Conservation (phyloP, 2,888 invertebrate genomes). For the Polyommatus iphigenia region DNA sequence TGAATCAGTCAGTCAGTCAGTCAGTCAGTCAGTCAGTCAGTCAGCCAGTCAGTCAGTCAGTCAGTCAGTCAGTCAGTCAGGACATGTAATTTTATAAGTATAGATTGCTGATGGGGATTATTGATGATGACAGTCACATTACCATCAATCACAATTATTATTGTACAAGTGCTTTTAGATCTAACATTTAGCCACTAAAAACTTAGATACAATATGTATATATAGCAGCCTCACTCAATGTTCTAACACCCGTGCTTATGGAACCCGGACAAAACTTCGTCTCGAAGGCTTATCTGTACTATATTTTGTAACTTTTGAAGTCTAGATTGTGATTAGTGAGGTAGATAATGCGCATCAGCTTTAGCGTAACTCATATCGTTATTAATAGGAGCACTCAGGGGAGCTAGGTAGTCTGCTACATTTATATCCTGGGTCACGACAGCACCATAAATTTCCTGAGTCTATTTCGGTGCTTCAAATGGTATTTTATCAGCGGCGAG, state of each 20-base stretch:
- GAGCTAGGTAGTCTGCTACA: slow-evolving; percentile 1
- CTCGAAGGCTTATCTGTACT: not conserved
- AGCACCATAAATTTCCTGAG: slow-evolving; percentile 10
- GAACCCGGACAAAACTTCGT: not conserved
- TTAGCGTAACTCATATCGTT: not conserved
- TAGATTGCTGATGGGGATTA: not conserved
- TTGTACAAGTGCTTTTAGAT: slow-evolving; percentile 5
- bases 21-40: too few species aligned
- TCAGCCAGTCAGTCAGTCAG: too few species aligned
- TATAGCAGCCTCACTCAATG: not conserved
- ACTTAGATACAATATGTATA: not conserved
- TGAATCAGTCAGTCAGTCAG: too few species aligned
- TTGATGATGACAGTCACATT: slow-evolving; percentile 19
- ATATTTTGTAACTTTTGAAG: not conserved
- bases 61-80: too few species aligned
- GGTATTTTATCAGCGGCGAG: slow-evolving; percentile 9
- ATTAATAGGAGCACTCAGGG: not conserved
- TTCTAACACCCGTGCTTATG: not conserved
- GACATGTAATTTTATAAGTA: too few species aligned
- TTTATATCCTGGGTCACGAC: slow-evolving; percentile 9
- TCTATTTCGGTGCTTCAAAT: slow-evolving; percentile 25
- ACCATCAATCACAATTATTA: slow-evolving; percentile 19
- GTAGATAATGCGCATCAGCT: not conserved
- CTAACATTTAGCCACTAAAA: not conserved
- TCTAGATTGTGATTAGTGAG: not conserved